These are phyloP conservation scores for Phengaris arion DNA, from an alignment of 2,888 invertebrate genomes.

Conservation along the genomic window DNA sequence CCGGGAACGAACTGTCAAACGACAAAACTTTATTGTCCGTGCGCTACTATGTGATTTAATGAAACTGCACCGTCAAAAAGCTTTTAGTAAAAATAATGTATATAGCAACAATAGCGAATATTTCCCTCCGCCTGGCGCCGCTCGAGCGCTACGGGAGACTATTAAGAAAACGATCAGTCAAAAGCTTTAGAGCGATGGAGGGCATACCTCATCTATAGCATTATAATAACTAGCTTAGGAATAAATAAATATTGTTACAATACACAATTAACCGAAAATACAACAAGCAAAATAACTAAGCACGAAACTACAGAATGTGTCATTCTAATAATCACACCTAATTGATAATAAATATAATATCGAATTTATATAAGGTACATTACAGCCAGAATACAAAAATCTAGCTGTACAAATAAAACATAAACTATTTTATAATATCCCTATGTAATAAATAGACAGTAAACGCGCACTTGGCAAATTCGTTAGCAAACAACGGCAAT, in stretches of 20 bases:
- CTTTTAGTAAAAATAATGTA: slow-evolving; percentile 5
- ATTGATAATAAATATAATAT: too few species aligned
- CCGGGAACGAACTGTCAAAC: not conserved
- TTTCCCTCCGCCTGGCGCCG: slow-evolving; percentile 1
- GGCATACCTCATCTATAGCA: slow-evolving; percentile 4
- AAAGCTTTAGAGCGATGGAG: slow-evolving; percentile 13
- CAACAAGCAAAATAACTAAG: not conserved
- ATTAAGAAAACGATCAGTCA: slow-evolving; percentile 28
- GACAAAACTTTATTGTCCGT: slow-evolving; percentile 23
- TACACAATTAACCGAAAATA: not conserved
- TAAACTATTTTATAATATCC: not conserved
- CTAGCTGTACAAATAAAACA: not conserved
- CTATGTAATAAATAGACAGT: not conserved
- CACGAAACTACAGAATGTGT: not conserved
- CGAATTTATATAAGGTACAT: too few species aligned
- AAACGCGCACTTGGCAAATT: not conserved
- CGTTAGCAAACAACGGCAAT: slow-evolving; percentile 13
- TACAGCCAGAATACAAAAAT: not conserved
- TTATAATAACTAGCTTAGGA: slow-evolving; percentile 5
- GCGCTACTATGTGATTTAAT: slow-evolving; percentile 14
- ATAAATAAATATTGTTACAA: slow-evolving; percentile 2
- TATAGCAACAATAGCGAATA: not conserved
- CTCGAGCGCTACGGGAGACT: slow-evolving; percentile 2
- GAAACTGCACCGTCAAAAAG: slow-evolving; percentile 6
- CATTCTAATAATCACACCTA: not conserved